Percentiles rank a stretch among this genome's conserved stretches.
Evolutionary conservation across 1,140 invertebrate species (phyloP).

Genomic region (Hesperophylax magnus): DNA sequence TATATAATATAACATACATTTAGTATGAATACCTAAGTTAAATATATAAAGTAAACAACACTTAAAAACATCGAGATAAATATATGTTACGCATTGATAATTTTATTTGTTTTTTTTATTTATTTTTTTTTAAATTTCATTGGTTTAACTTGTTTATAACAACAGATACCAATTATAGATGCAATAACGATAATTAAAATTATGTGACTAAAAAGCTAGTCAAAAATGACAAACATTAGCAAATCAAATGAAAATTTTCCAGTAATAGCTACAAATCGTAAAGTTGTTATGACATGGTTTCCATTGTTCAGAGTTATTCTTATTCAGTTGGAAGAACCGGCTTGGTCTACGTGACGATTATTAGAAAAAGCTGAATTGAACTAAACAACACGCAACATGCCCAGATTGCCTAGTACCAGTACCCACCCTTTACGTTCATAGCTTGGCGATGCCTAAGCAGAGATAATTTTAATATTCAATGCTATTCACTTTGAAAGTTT

Average conservation of each 20-base stretch:
- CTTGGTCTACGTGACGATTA: background rate
- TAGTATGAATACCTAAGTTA: background rate
- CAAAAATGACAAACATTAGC: slow-evolving; percentile 12
- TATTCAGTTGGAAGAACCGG: too few relatives aligned
- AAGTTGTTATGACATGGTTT: background rate
- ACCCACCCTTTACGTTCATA: too few relatives aligned
- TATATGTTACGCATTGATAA: slow-evolving; percentile 13
- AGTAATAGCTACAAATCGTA: too few relatives aligned
- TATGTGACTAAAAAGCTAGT: slow-evolving; percentile 5
- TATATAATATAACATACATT: slow-evolving; percentile 18
- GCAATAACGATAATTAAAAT: slow-evolving; percentile 6
- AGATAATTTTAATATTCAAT: too few relatives aligned
- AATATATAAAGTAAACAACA: slow-evolving; percentile 37
- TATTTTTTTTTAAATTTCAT: background rate
- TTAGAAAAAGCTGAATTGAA: background rate
- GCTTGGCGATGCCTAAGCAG: too few relatives aligned
- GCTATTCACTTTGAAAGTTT: too few relatives aligned
- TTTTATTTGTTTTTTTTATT: slow-evolving; percentile 15
- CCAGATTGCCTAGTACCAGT: too few relatives aligned
- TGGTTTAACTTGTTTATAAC: background rate
- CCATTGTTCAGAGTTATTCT: too few relatives aligned
- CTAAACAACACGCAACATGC: too few relatives aligned
- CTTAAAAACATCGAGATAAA: slow-evolving; percentile 34
- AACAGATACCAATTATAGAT: background rate
- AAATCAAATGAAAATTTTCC: background rate